Evolutionary conservation across 1,140 invertebrate species (phyloP), one percentile per base, ranked within the genome.

Genomic region (Asobara japonica): DNA sequence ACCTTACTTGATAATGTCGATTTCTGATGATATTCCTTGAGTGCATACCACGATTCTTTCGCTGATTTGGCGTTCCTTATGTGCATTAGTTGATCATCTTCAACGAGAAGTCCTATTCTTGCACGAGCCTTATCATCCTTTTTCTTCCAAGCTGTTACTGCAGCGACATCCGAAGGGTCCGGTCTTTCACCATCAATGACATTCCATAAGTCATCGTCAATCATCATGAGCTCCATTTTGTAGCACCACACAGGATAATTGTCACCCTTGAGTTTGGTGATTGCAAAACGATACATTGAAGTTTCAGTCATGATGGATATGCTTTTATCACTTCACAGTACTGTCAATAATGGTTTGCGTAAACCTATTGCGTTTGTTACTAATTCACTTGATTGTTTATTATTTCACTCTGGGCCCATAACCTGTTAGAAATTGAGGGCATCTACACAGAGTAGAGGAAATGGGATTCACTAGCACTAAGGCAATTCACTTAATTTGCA

Each of bases 211-310:
- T 60, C 68, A 67, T 74, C 36, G 0, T 36, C 31, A 2, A 20
- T 38, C 16, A 74, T 31, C 20, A 74, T 22, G 13, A 72, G 6
- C 61, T 74, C 62, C 27, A 74, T 8, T 65, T 56, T 72, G 25
- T 33, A 74, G 11, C 65, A 72, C 69, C 73, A 74, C 41, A 56
- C 65, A 25, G 38, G 38, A 29, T 70, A 75, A 65, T 75, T 75
- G 13, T 45, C 65, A 16, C 62, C 67, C n/a, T 64, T 66, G 11
- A 77, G 66, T 71, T 71, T 73, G n/a, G 27, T 30, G 29, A 69
- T 69, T 18, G 30, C 33, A 20, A 30, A 64, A n/a, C 8, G 4
- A 33, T 33, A 6, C 10, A 33, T 33, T 33, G 31, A 6, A 10
- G n/a, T n/a, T 10, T 33, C 31, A 4, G 31, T 10, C 31, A 33